phyloP scores from a whole-genome alignment of 2,113 vertebrate genomes.

The Poecilia latipinna region DNA sequence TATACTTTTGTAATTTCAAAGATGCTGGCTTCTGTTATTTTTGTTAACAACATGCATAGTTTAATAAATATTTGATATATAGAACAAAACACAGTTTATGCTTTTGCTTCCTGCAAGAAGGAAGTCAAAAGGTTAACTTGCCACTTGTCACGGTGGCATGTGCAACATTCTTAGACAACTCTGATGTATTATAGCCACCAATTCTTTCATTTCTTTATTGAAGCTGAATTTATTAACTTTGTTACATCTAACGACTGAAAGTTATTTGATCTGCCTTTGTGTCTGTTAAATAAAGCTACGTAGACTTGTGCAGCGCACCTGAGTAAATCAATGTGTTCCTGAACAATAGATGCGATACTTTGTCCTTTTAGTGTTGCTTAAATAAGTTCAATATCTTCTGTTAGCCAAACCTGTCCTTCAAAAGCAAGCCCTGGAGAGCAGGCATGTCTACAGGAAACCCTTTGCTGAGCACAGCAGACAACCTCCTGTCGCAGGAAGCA shows the following conservation, averaged over 20 bases:
- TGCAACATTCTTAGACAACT: background rate
- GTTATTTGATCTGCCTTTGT: background rate
- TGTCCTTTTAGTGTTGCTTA: background rate
- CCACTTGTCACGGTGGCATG: too few species aligned
- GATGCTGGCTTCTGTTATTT: background rate
- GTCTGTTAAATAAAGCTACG: background rate
- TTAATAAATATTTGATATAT: background rate
- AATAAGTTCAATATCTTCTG: slow-evolving; percentile 5
- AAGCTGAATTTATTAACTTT: background rate
- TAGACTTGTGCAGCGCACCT: background rate
- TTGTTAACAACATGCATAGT: background rate
- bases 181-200: too few species aligned
- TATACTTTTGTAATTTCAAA: background rate
- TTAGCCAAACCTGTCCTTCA: slow-evolving; percentile 57
- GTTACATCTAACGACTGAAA: background rate
- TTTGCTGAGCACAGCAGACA: slow-evolving; percentile 75
- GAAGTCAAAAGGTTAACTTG: background rate
- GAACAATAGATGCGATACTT: too few species aligned
- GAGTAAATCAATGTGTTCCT: too few species aligned
- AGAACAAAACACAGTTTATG: background rate
- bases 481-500: slow-evolving; percentile 55
- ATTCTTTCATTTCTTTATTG: background rate
- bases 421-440: slow-evolving; percentile 60
- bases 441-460: slow-evolving; percentile 66
- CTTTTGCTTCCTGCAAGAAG: too few species aligned